A percentile compares a stretch with the other conserved stretches of the same genome.
These are phyloP conservation scores for Pseudolaguvia tuberculata DNA, from an alignment of 2,113 vertebrate species.

Conservation along the genomic window DNA sequence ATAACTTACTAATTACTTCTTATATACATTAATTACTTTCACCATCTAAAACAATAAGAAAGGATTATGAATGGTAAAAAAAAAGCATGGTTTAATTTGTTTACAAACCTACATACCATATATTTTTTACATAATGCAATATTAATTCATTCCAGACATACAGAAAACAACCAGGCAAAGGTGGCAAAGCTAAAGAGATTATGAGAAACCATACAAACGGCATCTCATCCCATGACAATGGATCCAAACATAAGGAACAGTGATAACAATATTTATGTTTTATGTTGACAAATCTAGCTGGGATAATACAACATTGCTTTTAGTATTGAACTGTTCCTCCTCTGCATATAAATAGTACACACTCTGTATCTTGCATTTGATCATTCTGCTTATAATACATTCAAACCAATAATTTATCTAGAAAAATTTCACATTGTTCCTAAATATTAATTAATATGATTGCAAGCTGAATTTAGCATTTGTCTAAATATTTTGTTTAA, in stretches of 20 bases:
- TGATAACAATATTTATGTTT: conserved; percentile 50
- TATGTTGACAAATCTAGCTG: conserved; percentile 36
- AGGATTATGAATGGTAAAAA: background rate
- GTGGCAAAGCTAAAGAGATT: conserved; percentile 53
- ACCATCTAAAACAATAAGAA: background rate
- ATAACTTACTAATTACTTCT: too few relatives aligned
- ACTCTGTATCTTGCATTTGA: background rate
- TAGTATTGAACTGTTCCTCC: conserved; percentile 7
- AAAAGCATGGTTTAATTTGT: background rate
- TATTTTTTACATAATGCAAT: background rate
- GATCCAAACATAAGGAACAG: conserved; percentile 69
- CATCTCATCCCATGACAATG: conserved; percentile 61
- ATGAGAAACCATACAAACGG: conserved; percentile 74
- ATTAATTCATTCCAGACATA: conserved; percentile 68
- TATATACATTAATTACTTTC: background rate
- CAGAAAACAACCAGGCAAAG: conserved; percentile 63
- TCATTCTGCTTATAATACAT: background rate
- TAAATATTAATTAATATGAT: background rate
- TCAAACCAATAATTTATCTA: background rate
- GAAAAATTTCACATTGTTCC: background rate
- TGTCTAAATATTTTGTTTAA: background rate
- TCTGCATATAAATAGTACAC: background rate
- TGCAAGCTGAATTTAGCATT: background rate
- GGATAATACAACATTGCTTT: conserved; percentile 36
- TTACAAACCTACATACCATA: background rate